Evolutionary conservation across 2,888 invertebrate species (phyloP).

Genomic region (Lissocephala sabroskyi): DNA sequence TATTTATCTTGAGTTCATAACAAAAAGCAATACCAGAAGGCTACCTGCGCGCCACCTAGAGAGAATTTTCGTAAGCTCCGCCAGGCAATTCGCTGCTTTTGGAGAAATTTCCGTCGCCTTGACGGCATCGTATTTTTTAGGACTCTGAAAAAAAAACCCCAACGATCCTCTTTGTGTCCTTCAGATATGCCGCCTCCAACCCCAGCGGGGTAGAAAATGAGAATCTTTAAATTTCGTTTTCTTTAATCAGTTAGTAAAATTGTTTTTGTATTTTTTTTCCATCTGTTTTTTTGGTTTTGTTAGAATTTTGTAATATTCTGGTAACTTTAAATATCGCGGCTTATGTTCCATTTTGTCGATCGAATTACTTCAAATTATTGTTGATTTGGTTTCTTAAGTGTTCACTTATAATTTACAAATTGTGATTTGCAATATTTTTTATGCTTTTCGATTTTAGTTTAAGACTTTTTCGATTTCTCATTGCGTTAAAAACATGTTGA

Average conservation of each 20-base stretch:
- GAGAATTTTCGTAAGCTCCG: too few relatives aligned
- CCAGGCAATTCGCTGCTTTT: too few relatives aligned
- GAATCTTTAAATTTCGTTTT: background rate
- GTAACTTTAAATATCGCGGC: background rate
- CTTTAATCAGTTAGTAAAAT: conserved; percentile 15
- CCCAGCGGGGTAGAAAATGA: background rate
- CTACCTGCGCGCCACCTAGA: too few relatives aligned
- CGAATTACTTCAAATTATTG: background rate
- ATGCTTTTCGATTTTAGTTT: conserved; percentile 1
- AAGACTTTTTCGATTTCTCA: background rate
- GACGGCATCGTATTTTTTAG: too few relatives aligned
- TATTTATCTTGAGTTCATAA: too few relatives aligned
- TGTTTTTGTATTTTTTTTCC: background rate
- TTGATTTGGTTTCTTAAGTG: conserved; percentile 2
- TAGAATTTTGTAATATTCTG: background rate
- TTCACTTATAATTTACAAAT: conserved; percentile 2
- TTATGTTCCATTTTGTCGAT: background rate
- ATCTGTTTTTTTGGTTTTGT: conserved; percentile 3
- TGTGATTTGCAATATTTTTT: conserved; percentile 4
- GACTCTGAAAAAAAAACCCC: too few relatives aligned
- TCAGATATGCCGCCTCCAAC: too few relatives aligned
- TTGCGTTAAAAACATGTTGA: conserved; percentile 3
- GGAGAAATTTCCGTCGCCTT: too few relatives aligned
- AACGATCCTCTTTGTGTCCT: too few relatives aligned
- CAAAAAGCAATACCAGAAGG: too few relatives aligned